Evolutionary conservation across 1,140 invertebrate species (phyloP).

Genomic region (Caenorhabditis inopinata): DNA sequence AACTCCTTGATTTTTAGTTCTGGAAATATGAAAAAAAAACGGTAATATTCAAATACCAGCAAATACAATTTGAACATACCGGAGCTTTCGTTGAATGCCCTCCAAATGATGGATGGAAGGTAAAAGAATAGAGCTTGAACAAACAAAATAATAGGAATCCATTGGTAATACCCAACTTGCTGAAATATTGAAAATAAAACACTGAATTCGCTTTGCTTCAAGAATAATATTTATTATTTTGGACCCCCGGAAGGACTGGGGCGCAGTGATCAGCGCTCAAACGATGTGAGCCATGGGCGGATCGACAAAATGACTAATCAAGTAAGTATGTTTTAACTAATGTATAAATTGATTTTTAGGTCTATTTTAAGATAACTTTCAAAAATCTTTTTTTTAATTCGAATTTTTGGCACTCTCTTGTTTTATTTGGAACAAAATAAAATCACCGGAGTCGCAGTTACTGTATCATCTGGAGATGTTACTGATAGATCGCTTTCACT

Average conservation of each 20-base stretch:
- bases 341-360: too few species aligned
- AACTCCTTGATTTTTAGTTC: slow-evolving; percentile 21
- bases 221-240: neutral
- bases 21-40: slow-evolving; percentile 5
- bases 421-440: too few species aligned
- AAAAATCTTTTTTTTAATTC: too few species aligned
- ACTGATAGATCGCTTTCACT: neutral
- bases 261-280: too few species aligned
- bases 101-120: slow-evolving; percentile 63
- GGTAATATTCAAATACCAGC: slow-evolving; percentile 56
- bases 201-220: slow-evolving; percentile 19
- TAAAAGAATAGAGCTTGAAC: slow-evolving; percentile 65
- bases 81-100: slow-evolving; percentile 59
- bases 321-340: too few species aligned
- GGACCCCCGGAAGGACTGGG: too few species aligned
- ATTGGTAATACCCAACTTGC: slow-evolving; percentile 69
- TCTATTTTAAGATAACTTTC: too few species aligned
- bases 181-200: neutral
- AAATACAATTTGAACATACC: slow-evolving; percentile 64
- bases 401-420: too few species aligned
- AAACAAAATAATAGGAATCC: slow-evolving; percentile 68
- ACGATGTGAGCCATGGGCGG: too few species aligned
- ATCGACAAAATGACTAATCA: too few species aligned
- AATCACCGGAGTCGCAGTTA: neutral
- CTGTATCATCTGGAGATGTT: neutral